These are phyloP conservation scores for Centropristis striata DNA, from an alignment of 2,113 vertebrate species.

Conservation along the genomic window DNA sequence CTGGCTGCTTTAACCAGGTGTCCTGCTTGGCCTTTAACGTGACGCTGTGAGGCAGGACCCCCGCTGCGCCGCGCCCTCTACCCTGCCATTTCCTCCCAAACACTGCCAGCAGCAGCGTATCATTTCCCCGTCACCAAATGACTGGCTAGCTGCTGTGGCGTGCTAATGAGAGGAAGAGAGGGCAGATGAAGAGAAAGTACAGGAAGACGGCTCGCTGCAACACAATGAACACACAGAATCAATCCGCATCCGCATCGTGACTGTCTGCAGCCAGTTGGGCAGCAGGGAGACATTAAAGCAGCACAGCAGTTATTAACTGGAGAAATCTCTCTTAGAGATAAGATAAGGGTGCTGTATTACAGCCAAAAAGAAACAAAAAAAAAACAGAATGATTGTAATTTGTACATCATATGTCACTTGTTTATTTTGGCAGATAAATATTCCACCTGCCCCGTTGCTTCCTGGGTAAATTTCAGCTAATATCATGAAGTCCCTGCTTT, in stretches of 20 bases:
- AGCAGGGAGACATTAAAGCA: constrained; percentile 94
- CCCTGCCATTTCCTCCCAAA: constrained; percentile 98
- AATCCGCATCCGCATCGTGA: constrained; percentile 91
- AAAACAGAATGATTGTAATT: constrained; percentile 49
- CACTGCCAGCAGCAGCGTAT: constrained; percentile 93
- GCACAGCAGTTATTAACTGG: constrained; percentile 88
- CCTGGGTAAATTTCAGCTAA: background rate
- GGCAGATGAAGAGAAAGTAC: constrained; percentile 91
- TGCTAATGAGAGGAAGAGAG: constrained; percentile 93
- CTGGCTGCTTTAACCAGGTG: constrained; percentile 79
- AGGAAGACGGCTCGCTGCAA: constrained; percentile 89
- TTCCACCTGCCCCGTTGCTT: constrained; percentile 22
- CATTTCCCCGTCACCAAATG: constrained; percentile 99
- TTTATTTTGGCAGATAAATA: constrained; percentile 50
- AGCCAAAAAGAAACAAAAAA: constrained; percentile 15
- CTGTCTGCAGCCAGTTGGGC: constrained; percentile 92
- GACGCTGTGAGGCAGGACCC: constrained; percentile 92
- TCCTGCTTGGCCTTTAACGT: constrained; percentile 88
- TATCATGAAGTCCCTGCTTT: background rate
- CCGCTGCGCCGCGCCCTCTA: constrained; percentile 89
- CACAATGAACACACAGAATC: constrained; percentile 92
- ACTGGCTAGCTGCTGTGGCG: constrained; percentile 92
- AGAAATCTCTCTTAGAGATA: constrained; percentile 68
- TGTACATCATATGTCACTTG: constrained; percentile 52
- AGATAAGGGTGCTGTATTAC: constrained; percentile 60